Evolutionary conservation across 1,140 invertebrate species (phyloP), one percentile per base, ranked within the genome.

Genomic region (Heliconius nattereri): DNA sequence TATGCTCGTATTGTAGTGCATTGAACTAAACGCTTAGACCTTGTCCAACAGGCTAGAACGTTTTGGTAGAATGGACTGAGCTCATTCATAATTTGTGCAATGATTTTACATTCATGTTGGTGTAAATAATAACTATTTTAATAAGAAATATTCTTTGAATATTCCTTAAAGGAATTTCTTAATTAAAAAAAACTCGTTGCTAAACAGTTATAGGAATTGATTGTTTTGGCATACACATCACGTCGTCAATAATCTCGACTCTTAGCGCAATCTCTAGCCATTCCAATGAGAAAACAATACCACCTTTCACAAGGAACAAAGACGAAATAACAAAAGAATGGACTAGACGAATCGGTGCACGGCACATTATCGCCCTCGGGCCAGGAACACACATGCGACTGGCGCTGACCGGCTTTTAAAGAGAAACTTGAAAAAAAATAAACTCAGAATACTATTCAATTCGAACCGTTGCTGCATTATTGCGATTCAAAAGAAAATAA

Each of bases 291-390:
- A 89, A 91, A 94, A 94, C 92, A 94, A 94, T 91, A 90, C 90
- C 86, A 90, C 90, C 89, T 92, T 92, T 90, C 87, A 89, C 77
- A 78, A 83, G 81, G 86, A 92, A 94, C 89, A 93, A 92, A 92
- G 90, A 88, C 86, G 85, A 88, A 90, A 90, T 89, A 92, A 91
- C 88, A 92, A 92, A 93, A 92, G 89, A 91, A 92, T 86, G 85
- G 85, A 88, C 86, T 84, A 80, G 83, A 87, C 87, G 90, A 92
- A 90, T 90, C 87, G 87, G 87, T 88, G 85, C 86, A 88, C 85
- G 82, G 82, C 83, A 88, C 87, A 90, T 91, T 92, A 92, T 90
- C 87, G 88, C 84, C 80, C 82, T 72, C 78, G 54, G 76, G 83
- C 83, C 78, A 85, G 81, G 79, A 86, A 83, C 84, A 87, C 86